These are phyloP conservation scores for Cerceris rybyensis DNA, from an alignment of 2,888 invertebrate species.

Conservation along the genomic window DNA sequence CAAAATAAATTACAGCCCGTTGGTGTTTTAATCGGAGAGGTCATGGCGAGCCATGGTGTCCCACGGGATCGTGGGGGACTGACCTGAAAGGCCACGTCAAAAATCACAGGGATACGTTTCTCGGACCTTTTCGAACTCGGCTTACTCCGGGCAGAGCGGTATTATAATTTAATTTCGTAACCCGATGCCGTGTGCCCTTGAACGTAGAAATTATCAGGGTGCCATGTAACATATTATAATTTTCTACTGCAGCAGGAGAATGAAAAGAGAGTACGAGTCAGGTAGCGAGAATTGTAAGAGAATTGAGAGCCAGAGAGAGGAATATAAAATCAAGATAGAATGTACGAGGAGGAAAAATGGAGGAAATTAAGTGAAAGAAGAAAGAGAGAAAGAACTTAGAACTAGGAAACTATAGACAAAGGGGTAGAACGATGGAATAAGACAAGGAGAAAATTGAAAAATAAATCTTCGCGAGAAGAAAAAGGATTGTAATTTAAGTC, in stretches of 20 bases:
- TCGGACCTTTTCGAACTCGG: constrained; percentile 49
- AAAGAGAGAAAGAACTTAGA: too few relatives aligned
- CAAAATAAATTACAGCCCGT: background rate
- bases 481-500: too few relatives aligned
- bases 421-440: too few relatives aligned
- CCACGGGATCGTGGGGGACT: constrained; percentile 47
- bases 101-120: constrained; percentile 41
- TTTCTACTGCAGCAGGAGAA: constrained; percentile 52
- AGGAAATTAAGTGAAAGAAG: too few relatives aligned
- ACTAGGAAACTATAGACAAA: too few relatives aligned
- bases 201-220: constrained; percentile 53
- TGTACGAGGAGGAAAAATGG: too few relatives aligned
- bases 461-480: too few relatives aligned
- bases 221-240: constrained; percentile 47
- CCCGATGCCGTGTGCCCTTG: constrained; percentile 62
- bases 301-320: too few relatives aligned
- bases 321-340: too few relatives aligned
- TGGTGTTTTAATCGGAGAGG: background rate
- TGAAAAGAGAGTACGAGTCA: background rate
- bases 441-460: too few relatives aligned
- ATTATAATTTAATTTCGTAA: constrained; percentile 78
- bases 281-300: too few relatives aligned
- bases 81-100: constrained; percentile 54
- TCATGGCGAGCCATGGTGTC: constrained; percentile 27
- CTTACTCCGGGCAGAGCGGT: constrained; percentile 47